Evolutionary conservation across 2,113 vertebrate genomes (phyloP).

Genomic region (Sinocyclocheilus rhinocerous): DNA sequence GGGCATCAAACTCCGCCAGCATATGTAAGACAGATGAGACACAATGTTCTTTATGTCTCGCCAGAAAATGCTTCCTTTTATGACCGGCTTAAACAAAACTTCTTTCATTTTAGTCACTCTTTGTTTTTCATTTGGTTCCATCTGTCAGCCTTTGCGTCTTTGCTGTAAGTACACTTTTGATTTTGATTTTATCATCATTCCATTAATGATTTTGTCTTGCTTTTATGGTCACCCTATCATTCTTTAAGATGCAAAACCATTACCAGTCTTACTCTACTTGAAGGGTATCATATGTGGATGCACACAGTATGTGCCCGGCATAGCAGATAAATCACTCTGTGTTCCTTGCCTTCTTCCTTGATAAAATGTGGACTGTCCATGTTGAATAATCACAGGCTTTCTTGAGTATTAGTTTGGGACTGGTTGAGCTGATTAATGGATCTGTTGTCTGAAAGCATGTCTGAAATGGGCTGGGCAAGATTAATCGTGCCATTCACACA

Average conservation of each 20-base stretch:
- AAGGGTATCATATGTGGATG: conserved; percentile 44
- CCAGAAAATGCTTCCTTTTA: conserved; percentile 19
- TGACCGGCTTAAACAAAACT: conserved; percentile 8
- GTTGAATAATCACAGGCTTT: conserved; percentile 63
- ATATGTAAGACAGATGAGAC: not conserved
- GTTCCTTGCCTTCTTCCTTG: not conserved
- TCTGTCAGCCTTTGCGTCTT: not conserved
- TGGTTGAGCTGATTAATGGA: conserved; percentile 33
- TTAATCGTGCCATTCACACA: not conserved
- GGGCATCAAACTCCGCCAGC: conserved; percentile 21
- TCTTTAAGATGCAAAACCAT: conserved; percentile 4
- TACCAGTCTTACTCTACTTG: conserved; percentile 24
- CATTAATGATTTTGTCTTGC: conserved; percentile 36
- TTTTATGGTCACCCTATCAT: conserved; percentile 10
- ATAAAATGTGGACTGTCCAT: conserved; percentile 50
- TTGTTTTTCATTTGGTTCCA: conserved; percentile 13
- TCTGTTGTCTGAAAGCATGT: conserved; percentile 27
- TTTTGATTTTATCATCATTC: conserved; percentile 26
- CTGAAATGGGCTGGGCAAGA: conserved; percentile 15
- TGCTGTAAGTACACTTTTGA: not conserved
- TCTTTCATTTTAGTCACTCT: not conserved
- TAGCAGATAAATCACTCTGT: conserved; percentile 31
- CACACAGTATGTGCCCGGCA: not conserved
- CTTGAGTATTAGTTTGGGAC: conserved; percentile 38
- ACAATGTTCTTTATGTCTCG: not conserved